Base-by-base conservation (phyloP, 2,888 invertebrate genomes). In the Agriopis marginaria region DNA sequence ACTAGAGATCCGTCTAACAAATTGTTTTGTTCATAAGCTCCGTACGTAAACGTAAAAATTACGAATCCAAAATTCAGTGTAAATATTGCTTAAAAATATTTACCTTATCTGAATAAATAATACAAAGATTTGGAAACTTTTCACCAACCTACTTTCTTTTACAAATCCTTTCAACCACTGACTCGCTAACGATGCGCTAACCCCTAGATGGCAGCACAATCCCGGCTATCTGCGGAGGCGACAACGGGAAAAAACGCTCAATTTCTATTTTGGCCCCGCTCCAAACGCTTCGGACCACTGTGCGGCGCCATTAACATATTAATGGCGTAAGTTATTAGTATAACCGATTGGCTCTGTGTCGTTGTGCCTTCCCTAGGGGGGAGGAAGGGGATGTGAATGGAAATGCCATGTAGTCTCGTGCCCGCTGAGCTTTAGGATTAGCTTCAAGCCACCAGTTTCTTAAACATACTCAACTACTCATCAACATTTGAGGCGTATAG, bases 251-350 rank as follows among this genome's bases (percentile, higher is more conserved):
- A 83, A 82, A 83, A 75, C 75, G 67, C 72, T 76, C 68, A 55
- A 78, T 82, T 82, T 77, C 71, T 77, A 81, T 82, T 74, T 83
- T 87, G 86, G 87, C 84, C 67, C 47, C 12, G 54, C 70, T 80
- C 82, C 85, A 85, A 70, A 62, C 54, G 58, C 6, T 66, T 74
- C 62, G 67, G 61, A 63, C 71, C 82, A 77, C 77, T 79, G 82
- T 56, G 55, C 55, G 78, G 80, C 74, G 63, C 75, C 65, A 84
- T 86, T 86, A 82, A 77, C 86, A 86, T 86, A 86, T 81, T 82
- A 82, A 85, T 86, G 63, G 51, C 62, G 56, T 68, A 59, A 68
- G 68, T 68, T 68, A 63, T 68, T 68, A 68, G 63, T 68, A 63
- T 42, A 50, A 61, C 50, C 63, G 60, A 68, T 64, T 68, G 64